phyloP scores from a whole-genome alignment of 2,113 vertebrate species.

The Nipponia nippon region DNA sequence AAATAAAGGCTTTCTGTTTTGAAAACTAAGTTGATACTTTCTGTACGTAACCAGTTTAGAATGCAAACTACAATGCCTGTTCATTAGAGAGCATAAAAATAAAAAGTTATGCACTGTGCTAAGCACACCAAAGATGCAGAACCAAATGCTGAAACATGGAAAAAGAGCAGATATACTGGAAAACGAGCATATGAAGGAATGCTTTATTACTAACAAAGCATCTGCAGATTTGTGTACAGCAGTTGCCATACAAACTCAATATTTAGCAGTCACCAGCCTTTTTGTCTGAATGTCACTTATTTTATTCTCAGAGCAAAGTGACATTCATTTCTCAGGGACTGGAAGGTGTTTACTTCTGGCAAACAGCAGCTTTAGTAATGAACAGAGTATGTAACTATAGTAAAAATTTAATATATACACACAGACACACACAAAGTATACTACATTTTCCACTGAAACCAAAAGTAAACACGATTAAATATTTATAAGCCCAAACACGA shows the following conservation, averaged over 20 bases:
- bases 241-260: background rate
- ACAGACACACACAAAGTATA: background rate
- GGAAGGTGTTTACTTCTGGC: constrained; percentile 37
- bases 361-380: constrained; percentile 13
- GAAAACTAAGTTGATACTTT: background rate
- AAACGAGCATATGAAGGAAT: constrained; percentile 20
- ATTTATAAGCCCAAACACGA: background rate
- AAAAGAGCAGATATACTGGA: constrained; percentile 23
- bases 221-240: background rate
- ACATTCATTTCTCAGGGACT: constrained; percentile 7
- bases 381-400: background rate
- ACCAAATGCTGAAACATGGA: constrained; percentile 34
- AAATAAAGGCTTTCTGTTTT: background rate
- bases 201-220: background rate
- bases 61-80: constrained; percentile 51
- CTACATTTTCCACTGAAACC: background rate
- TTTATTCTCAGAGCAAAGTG: background rate
- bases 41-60: background rate
- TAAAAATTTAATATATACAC: background rate
- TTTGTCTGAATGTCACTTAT: constrained; percentile 26
- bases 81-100: constrained; percentile 32
- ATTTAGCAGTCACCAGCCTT: background rate
- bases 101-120: constrained; percentile 13
- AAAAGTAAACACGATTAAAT: constrained; percentile 31
- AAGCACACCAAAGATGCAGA: constrained; percentile 34